These are phyloP conservation scores for Procambarus virginalis DNA, from an alignment of 1,140 invertebrate genomes.

Conservation along the genomic window DNA sequence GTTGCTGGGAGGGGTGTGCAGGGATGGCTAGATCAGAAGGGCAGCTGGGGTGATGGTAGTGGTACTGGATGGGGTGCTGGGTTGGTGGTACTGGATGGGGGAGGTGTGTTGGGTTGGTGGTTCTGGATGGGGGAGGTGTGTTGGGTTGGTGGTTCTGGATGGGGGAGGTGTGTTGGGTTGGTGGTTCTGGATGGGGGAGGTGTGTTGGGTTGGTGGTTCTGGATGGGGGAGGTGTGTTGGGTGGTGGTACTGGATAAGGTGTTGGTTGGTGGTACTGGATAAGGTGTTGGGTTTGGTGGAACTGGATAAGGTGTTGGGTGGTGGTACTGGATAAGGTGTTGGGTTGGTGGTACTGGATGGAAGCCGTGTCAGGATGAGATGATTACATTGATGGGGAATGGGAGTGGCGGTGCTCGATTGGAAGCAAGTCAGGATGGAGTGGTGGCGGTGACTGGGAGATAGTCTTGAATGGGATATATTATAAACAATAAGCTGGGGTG, in stretches of 20 bases:
- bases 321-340: neutral
- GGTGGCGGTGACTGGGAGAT: too few species aligned
- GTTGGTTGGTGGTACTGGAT: neutral
- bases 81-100: neutral
- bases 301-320: too few species aligned
- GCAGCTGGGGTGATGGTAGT: neutral
- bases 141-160: neutral
- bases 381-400: too few species aligned
- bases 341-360: neutral
- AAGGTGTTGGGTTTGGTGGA: neutral
- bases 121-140: neutral
- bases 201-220: too few species aligned
- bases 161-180: too few species aligned
- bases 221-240: too few species aligned
- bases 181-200: too few species aligned
- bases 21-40: neutral
- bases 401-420: too few species aligned
- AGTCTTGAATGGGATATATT: too few species aligned
- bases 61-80: neutral
- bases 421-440: too few species aligned
- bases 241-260: neutral
- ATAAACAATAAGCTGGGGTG: too few species aligned
- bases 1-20: neutral
- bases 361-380: too few species aligned
- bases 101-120: neutral